A percentile compares a stretch with the other conserved stretches of the same genome.
phyloP scores from a whole-genome alignment of 2,888 invertebrate genomes.

The Acleris cristana region DNA sequence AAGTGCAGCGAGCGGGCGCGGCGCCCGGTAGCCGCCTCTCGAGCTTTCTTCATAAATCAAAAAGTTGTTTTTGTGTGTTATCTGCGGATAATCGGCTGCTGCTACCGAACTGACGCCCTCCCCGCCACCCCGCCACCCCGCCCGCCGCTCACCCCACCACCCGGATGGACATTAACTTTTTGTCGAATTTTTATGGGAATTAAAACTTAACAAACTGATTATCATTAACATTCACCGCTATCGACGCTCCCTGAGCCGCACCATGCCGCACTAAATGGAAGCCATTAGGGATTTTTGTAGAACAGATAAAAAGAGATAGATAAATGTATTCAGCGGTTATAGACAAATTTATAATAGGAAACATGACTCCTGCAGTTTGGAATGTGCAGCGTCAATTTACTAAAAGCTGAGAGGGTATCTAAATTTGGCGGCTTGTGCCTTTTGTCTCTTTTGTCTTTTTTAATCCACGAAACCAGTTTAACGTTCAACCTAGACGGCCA shows the following conservation, averaged over 20 bases:
- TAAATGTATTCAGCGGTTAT: slow-evolving; percentile 46
- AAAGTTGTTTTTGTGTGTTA: slow-evolving; percentile 81
- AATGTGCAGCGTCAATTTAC: slow-evolving; percentile 42
- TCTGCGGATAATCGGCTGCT: slow-evolving; percentile 78
- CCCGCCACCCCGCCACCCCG: slow-evolving; percentile 45
- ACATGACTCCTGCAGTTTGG: slow-evolving; percentile 44
- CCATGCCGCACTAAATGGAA: slow-evolving; percentile 60
- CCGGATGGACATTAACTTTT: slow-evolving; percentile 69
- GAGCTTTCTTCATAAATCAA: slow-evolving; percentile 82
- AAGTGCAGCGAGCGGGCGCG: slow-evolving; percentile 54
- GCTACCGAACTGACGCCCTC: slow-evolving; percentile 67
- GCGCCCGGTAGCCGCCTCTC: slow-evolving; percentile 77
- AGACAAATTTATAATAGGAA: slow-evolving; percentile 44
- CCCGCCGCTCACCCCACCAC: slow-evolving; percentile 48
- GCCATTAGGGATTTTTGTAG: slow-evolving; percentile 65
- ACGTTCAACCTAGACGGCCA: slow-evolving; percentile 7
- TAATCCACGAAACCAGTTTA: slow-evolving; percentile 24
- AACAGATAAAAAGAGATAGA: slow-evolving; percentile 55
- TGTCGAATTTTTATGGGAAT: slow-evolving; percentile 67
- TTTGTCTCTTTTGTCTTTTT: slow-evolving; percentile 20
- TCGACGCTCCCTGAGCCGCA: slow-evolving; percentile 51
- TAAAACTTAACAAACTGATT: slow-evolving; percentile 65
- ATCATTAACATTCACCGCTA: slow-evolving; percentile 54
- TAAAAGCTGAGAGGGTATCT: slow-evolving; percentile 32
- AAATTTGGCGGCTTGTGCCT: background rate